Conservation (phyloP, 1,140 invertebrate genomes). For the Leguminivora glycinivorella region DNA sequence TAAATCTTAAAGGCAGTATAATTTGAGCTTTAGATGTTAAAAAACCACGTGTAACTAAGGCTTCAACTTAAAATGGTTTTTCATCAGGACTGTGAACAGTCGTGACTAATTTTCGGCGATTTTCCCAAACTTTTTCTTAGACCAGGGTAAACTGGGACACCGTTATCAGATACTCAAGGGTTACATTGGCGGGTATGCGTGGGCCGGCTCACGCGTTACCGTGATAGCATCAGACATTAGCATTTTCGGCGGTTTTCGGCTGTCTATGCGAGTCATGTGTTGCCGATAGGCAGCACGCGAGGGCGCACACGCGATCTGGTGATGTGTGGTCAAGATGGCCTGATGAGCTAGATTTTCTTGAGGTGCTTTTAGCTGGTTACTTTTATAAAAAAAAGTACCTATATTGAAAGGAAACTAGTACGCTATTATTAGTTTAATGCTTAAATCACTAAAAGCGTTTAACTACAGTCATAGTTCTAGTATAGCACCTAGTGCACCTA, state of each 20-base stretch:
- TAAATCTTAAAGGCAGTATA: background rate
- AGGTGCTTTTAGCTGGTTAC: background rate
- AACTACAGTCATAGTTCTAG: too few species aligned
- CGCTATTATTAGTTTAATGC: too few species aligned
- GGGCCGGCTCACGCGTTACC: conserved; percentile 66
- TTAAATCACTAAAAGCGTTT: too few species aligned
- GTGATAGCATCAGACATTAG: conserved; percentile 67
- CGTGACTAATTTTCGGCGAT: background rate
- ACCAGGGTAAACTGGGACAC: conserved; percentile 40
- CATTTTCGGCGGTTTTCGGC: conserved; percentile 59
- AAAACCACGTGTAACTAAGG: background rate
- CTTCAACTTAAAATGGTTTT: too few species aligned
- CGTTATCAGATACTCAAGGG: conserved; percentile 72
- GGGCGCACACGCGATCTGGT: background rate
- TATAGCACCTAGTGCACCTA: too few species aligned
- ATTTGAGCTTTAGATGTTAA: background rate
- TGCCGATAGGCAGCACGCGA: conserved; percentile 56
- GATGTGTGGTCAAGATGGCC: conserved; percentile 6
- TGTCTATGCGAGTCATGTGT: conserved; percentile 69
- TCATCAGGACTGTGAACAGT: background rate
- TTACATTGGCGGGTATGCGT: conserved; percentile 69
- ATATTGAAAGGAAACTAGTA: background rate
- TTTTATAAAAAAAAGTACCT: background rate
- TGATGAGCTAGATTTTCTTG: background rate
- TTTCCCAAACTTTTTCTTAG: conserved; percentile 26